A percentile compares a stretch with the other conserved stretches of the same genome.
Conservation (phyloP, 2,888 invertebrate species). For the Philonicus albiceps region DNA sequence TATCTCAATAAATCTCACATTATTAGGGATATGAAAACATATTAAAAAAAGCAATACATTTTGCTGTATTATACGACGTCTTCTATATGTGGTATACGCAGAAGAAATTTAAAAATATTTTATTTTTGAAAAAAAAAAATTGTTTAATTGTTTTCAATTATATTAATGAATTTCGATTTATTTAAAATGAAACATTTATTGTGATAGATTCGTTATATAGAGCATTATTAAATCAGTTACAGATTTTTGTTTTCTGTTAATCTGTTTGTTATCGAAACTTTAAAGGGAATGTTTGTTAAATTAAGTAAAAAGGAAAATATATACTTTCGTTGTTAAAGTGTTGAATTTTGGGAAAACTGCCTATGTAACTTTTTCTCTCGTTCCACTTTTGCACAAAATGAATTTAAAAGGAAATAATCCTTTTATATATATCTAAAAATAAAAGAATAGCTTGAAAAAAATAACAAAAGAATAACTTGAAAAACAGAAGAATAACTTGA, state of each 20-base stretch:
- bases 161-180: background rate
- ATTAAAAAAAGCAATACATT: background rate
- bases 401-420: background rate
- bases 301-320: background rate
- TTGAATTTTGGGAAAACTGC: background rate
- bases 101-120: background rate
- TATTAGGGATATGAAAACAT: background rate
- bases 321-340: background rate
- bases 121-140: background rate
- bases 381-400: background rate
- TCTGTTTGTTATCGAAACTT: background rate
- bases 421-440: background rate
- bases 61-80: background rate
- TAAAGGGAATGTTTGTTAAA: background rate
- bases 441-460: background rate
- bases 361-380: background rate
- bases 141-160: background rate
- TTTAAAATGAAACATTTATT: background rate
- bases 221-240: background rate
- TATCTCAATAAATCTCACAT: constrained; percentile 14
- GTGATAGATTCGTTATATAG: background rate
- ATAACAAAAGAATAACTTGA: background rate
- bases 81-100: background rate
- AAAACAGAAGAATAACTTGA: background rate
- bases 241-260: background rate